These are phyloP conservation scores for Ditylenchus weischeri DNA, from an alignment of 2,888 invertebrate genomes.

Conservation along the genomic window DNA sequence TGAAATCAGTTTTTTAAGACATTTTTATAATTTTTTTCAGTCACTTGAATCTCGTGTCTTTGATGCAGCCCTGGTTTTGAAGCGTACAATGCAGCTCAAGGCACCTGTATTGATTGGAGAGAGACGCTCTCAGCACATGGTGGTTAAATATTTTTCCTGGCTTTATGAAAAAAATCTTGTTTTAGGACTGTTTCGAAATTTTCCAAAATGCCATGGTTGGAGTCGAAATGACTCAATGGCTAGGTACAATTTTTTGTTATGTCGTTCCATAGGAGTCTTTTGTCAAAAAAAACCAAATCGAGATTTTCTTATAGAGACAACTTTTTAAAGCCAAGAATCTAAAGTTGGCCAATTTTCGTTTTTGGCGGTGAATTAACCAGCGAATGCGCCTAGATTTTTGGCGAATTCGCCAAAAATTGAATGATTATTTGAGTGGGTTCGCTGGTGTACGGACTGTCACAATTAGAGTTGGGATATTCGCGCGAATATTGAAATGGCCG, in stretches of 20 bases:
- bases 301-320: no score
- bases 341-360: no score
- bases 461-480: no score
- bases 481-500: no score
- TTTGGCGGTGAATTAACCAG: no score
- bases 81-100: slow-evolving; percentile 38
- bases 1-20: neutral
- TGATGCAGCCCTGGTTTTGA: slow-evolving; percentile 40
- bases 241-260: slow-evolving; percentile 60
- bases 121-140: slow-evolving; percentile 33
- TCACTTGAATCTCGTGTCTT: slow-evolving; percentile 39
- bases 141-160: slow-evolving; percentile 23
- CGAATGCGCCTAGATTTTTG: no score
- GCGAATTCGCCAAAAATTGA: no score
- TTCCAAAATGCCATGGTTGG: slow-evolving; percentile 70
- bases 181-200: slow-evolving; percentile 30
- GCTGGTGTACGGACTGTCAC: no score
- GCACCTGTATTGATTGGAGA: slow-evolving; percentile 44
- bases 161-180: neutral
- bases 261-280: no score
- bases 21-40: slow-evolving; percentile 24
- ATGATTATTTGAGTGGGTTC: no score
- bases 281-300: no score
- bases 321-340: no score
- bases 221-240: slow-evolving; percentile 78